Evolutionary conservation across 2,797 vertebrate species (phyloP).

Genomic region (Squalus acanthias): DNA sequence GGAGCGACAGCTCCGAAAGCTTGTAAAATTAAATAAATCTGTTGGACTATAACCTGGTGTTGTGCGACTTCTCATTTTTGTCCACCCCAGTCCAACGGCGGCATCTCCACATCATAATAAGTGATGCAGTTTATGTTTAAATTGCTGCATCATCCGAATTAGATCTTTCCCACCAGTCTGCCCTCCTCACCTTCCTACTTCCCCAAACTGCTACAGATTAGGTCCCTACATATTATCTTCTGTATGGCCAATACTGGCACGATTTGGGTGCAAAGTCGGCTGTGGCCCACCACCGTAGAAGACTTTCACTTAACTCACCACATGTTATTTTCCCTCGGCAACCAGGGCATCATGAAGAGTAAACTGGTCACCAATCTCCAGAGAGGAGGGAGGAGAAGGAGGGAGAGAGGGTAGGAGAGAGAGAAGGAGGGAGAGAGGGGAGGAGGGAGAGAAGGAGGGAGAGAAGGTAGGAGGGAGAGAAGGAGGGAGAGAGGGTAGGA

Average conservation of each 20-base stretch:
- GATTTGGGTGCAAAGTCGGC: no score
- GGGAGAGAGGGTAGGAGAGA: no score
- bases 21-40: no score
- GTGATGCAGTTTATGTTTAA: not conserved
- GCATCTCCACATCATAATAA: no score
- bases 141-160: not conserved
- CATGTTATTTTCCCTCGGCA: not conserved
- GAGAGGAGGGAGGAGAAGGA: no score
- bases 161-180: not conserved
- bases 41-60: no score
- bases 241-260: not conserved
- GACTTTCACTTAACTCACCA: not conserved
- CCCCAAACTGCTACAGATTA: not conserved
- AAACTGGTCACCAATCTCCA: not conserved
- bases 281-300: not conserved
- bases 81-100: no score
- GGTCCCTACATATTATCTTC: not conserved
- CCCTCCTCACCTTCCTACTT: not conserved
- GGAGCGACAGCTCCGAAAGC: no score
- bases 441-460: no score
- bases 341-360: not conserved
- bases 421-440: not conserved
- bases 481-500: no score
- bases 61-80: no score
- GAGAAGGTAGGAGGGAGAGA: no score